Percentiles rank a stretch among this genome's conserved stretches.
These are phyloP conservation scores for Cryptocephalus primarius DNA, from an alignment of 2,888 invertebrate species.

Conservation along the genomic window DNA sequence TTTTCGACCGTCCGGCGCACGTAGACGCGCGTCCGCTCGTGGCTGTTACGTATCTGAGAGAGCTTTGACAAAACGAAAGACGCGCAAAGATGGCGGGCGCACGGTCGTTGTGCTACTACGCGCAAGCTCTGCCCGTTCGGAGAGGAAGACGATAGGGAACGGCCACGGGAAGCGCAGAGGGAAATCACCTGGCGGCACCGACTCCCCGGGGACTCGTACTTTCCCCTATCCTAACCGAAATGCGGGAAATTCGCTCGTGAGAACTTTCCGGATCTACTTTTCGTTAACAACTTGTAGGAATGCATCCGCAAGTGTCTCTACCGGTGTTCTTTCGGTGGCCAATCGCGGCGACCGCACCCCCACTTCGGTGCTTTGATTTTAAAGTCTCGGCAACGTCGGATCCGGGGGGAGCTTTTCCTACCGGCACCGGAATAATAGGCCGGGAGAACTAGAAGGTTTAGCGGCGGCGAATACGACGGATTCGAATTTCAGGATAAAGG, in stretches of 20 bases:
- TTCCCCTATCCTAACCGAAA: background rate
- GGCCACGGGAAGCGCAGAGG: too few species aligned
- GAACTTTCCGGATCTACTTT: constrained; percentile 26
- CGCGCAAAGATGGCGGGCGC: constrained; percentile 34
- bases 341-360: constrained; percentile 5
- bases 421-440: too few species aligned
- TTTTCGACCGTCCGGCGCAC: constrained; percentile 10
- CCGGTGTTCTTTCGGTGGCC: constrained; percentile 12
- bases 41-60: constrained; percentile 22
- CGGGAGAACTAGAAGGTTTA: too few species aligned
- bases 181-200: too few species aligned
- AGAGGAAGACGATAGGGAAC: too few species aligned
- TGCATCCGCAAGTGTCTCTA: constrained; percentile 10
- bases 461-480: too few species aligned
- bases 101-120: constrained; percentile 29
- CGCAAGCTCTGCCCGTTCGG: constrained; percentile 10
- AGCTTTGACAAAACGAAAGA: constrained; percentile 26
- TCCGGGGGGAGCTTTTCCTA: too few species aligned
- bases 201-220: too few species aligned
- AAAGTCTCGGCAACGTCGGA: too few species aligned
- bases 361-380: background rate
- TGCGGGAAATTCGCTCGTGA: background rate
- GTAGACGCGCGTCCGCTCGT: constrained; percentile 18
- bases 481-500: too few species aligned
- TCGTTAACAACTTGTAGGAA: constrained; percentile 25